These are phyloP conservation scores for Drosophila basisetae DNA, from an alignment of 2,888 invertebrate genomes.

Conservation along the genomic window DNA sequence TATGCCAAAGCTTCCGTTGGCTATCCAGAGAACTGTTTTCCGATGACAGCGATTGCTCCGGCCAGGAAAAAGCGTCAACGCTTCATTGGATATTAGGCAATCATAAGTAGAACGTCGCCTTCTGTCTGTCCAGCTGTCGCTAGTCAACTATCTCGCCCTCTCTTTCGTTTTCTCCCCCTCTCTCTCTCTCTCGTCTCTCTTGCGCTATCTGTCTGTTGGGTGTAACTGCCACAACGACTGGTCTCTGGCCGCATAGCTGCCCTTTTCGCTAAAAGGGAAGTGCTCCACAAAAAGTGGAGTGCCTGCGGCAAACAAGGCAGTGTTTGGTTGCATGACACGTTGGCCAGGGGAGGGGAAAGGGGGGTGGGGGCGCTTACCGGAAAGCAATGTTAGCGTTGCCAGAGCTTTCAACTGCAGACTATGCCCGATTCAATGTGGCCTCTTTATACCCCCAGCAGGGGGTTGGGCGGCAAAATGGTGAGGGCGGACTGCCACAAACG, in stretches of 20 bases:
- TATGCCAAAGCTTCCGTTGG: slow-evolving; percentile 54
- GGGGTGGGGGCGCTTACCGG: slow-evolving; percentile 14
- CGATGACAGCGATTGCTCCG: slow-evolving; percentile 63
- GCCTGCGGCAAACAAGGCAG: slow-evolving; percentile 43
- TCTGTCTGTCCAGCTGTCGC: slow-evolving; percentile 6
- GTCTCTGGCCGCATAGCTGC: slow-evolving; percentile 36
- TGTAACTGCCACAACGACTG: slow-evolving; percentile 21
- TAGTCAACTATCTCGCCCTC: not conserved
- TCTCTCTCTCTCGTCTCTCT: not conserved
- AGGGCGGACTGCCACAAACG: not conserved
- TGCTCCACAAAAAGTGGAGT: slow-evolving; percentile 43
- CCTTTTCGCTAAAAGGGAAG: slow-evolving; percentile 61
- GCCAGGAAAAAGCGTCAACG: slow-evolving; percentile 46
- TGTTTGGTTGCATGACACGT: not conserved
- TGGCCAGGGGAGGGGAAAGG: not conserved
- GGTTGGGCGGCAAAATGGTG: too few species aligned
- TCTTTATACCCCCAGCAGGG: not conserved
- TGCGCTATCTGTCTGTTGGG: slow-evolving; percentile 19
- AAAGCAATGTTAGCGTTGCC: slow-evolving; percentile 44
- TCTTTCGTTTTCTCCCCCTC: not conserved
- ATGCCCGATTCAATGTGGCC: slow-evolving; percentile 20
- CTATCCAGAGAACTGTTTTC: slow-evolving; percentile 45
- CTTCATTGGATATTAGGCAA: slow-evolving; percentile 67
- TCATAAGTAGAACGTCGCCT: slow-evolving; percentile 54
- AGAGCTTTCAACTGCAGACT: slow-evolving; percentile 57